Base-by-base conservation (phyloP, 2,888 invertebrate genomes). In the Drosophila anomelani region DNA sequence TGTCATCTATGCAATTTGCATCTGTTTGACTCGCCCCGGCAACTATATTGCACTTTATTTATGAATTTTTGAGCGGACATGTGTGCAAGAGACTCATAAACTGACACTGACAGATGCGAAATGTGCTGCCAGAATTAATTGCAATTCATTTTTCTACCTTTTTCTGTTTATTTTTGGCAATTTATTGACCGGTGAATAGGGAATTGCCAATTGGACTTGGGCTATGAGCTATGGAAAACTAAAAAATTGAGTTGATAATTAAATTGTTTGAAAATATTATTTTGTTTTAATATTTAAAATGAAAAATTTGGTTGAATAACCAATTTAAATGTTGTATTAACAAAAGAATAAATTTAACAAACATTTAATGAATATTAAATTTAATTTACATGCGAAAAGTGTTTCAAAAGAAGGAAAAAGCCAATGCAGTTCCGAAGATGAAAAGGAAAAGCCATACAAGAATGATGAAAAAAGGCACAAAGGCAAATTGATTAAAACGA, bases 1-100 rank as follows among this genome's bases (percentile, higher is more conserved):
- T 29, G 54, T 23, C 53, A 47, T 43, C 71, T 62, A 62, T 62
- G 54, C 54, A 71, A 49, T 61, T 62, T 56, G 54, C 43, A 67
- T 53, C 32, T 66, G 47, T 49, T 34, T 44, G 43, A 26, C 46
- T 49, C 23, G 17, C 36, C 17, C 17, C 20, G 34, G 63, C 64
- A 64, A 70, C 68, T 57, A 68, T 70, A 68, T 68, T 61, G 63
- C 63, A 73, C 63, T 71, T 63, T 73, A 63, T 71, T 73, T 71
- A 63, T 73, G 55, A 43, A 73, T 73, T 34, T 74, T 73, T 73
- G 55, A 71, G 41, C 34, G 39, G 39, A 56, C 39, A 57, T 34
- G 34, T 26, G 20, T 56, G 34, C 39, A 15, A 39, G 32, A n/a
- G 38, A 44, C 49, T 34, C 66, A 44, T 38, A 32, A 44, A 51